Evolutionary conservation across 2,797 vertebrate genomes (phyloP).

Genomic region (Petrocephalus schoutedeni): DNA sequence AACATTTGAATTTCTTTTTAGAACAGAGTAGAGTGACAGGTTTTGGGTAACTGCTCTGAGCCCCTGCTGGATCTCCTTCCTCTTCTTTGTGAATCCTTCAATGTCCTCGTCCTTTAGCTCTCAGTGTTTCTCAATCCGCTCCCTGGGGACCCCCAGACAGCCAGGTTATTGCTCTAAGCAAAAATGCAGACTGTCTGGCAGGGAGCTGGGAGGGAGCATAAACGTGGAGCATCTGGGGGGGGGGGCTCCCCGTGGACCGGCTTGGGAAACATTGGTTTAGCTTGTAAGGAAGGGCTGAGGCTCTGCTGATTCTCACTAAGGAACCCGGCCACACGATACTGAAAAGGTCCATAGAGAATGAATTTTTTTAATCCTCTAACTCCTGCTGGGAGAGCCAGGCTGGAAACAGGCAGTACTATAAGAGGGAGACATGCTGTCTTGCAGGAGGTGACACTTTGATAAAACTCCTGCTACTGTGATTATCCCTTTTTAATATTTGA

Average conservation of each 20-base stretch:
- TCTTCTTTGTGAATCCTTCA: neutral
- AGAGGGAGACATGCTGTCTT: neutral
- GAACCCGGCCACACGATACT: neutral
- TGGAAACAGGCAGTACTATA: neutral
- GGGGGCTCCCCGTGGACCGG: neutral
- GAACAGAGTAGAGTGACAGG: neutral
- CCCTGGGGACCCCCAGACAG: neutral
- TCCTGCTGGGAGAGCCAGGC: neutral
- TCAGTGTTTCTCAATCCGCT: neutral
- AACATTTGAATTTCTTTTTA: neutral
- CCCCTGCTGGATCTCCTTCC: neutral
- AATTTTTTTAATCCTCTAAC: neutral
- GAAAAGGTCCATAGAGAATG: conserved; percentile 14
- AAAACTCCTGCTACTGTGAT: neutral
- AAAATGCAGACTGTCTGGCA: neutral
- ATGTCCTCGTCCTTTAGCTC: neutral
- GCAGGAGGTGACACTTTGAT: neutral
- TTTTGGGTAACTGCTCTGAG: neutral
- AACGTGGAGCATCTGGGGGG: neutral
- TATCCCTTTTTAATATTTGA: neutral
- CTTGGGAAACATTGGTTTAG: neutral
- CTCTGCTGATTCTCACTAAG: neutral
- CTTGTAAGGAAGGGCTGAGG: neutral
- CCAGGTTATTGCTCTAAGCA: neutral
- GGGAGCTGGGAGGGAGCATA: neutral